A percentile compares a stretch with the other conserved stretches of the same genome.
Conservation (phyloP, 1,140 invertebrate genomes). For the Brachionus angularis region DNA sequence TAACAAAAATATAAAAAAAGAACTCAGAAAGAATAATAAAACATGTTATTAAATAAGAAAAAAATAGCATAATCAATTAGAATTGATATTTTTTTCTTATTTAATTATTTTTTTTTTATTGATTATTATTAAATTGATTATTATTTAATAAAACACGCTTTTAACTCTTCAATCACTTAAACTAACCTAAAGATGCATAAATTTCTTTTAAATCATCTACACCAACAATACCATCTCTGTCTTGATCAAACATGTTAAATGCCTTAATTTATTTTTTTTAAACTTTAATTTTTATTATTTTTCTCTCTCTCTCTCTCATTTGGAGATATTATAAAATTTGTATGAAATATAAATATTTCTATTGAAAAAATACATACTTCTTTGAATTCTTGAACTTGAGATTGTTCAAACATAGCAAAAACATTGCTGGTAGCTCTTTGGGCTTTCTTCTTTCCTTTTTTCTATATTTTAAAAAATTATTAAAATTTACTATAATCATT, state of each 20-base stretch:
- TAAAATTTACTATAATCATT: too few relatives aligned
- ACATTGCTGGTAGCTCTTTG: constrained; percentile 56
- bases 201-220: constrained; percentile 45
- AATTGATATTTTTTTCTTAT: too few relatives aligned
- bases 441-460: constrained; percentile 46
- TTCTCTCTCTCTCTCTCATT: not conserved
- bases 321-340: not conserved
- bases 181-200: constrained; percentile 42
- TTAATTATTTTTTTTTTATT: too few relatives aligned
- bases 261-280: constrained; percentile 20
- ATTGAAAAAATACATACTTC: constrained; percentile 65
- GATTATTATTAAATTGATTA: too few relatives aligned
- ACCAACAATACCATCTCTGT: constrained; percentile 45
- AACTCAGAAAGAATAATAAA: not conserved
- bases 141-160: too few relatives aligned
- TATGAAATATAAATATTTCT: not conserved
- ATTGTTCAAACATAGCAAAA: constrained; percentile 54
- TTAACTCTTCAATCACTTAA: too few relatives aligned
- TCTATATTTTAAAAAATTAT: not conserved
- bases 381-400: constrained; percentile 70
- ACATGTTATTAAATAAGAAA: too few relatives aligned
- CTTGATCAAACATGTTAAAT: constrained; percentile 46
- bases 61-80: not conserved
- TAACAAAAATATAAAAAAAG: not conserved
- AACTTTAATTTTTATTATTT: not conserved